A percentile compares a stretch with the other conserved stretches of the same genome.
Conservation (phyloP, 1,140 invertebrate species). For the Temnothorax curvispinosus region DNA sequence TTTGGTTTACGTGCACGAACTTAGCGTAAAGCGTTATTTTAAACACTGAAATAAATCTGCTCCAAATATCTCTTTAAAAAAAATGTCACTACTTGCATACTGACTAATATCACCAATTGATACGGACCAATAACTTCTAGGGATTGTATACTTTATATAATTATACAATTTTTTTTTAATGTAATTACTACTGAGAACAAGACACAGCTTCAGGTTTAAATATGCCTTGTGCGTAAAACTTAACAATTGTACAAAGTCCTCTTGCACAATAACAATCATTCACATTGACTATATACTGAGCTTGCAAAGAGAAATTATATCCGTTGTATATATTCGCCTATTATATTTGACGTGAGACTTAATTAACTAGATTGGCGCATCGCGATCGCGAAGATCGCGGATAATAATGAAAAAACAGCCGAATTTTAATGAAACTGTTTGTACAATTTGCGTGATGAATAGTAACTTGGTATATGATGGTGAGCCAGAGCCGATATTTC, state of each 20-base stretch:
- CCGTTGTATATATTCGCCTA: background rate
- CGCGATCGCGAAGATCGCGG: background rate
- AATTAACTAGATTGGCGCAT: constrained; percentile 18
- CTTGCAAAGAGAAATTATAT: constrained; percentile 26
- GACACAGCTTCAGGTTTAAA: background rate
- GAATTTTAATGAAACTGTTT: constrained; percentile 8
- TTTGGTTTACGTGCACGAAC: background rate
- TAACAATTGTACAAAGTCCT: constrained; percentile 3
- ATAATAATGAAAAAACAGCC: background rate
- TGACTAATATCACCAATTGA: constrained; percentile 26
- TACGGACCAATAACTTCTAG: background rate
- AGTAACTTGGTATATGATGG: background rate
- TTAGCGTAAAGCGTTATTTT: background rate
- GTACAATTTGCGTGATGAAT: background rate
- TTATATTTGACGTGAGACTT: background rate
- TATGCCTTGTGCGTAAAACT: background rate
- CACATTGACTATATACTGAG: background rate
- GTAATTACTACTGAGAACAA: background rate
- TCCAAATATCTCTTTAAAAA: background rate
- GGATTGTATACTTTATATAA: background rate
- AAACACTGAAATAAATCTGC: background rate
- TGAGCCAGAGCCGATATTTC: background rate
- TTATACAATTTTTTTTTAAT: no score
- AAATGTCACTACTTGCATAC: background rate
- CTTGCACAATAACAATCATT: constrained; percentile 5